Base-by-base conservation (phyloP, 1,140 invertebrate species). In the Trissolcus basalis region DNA sequence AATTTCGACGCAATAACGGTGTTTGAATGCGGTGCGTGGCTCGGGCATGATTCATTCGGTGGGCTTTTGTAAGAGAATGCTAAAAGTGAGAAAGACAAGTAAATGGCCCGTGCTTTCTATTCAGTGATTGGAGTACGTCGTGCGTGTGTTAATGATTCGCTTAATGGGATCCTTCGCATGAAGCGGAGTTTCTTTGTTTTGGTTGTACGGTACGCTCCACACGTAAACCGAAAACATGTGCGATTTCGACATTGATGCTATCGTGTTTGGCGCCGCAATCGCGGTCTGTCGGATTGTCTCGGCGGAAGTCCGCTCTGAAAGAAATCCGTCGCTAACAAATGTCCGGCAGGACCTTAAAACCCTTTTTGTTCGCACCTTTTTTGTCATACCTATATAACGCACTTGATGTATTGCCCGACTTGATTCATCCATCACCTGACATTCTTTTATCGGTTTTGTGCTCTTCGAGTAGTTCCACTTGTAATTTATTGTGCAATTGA, bases 221-320 rank as follows among this genome's bases (percentile, higher is more conserved):
- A 80, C 76, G 81, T 84, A 84, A 83, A 83, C 71, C 79, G 69
- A 75, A 84, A 84, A 84, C 84, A 85, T 81, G 78, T 83, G 83
- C 74, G 81, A 84, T 80, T 76, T 77, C 54, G 67, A 51, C 44
- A 60, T 60, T 65, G 83, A 84, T 84, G 79, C 59, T 84, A 84
- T 85, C 83, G 64, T 14, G 70, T 50, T 54, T 78, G 78, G 73
- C 78, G 65, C 78, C 78, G 65, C 50, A 55, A 72, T 61, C 64
- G 44, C 55, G 59, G 49, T 64, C 74, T 77, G 63, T 54, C 50
- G 72, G 71, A 70, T 70, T 77, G 75, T 81, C 74, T 80, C 75
- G 73, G 51, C 83, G 83, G 84, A 84, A 84, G 83, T 85, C 54
- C 80, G 78, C 79, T 41, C 54, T 71, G 51, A 68, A 77, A 77